Percentiles rank a stretch among this genome's conserved stretches.
phyloP scores from a whole-genome alignment of 2,797 vertebrate genomes.

The Helicolenus hilgendorfi region DNA sequence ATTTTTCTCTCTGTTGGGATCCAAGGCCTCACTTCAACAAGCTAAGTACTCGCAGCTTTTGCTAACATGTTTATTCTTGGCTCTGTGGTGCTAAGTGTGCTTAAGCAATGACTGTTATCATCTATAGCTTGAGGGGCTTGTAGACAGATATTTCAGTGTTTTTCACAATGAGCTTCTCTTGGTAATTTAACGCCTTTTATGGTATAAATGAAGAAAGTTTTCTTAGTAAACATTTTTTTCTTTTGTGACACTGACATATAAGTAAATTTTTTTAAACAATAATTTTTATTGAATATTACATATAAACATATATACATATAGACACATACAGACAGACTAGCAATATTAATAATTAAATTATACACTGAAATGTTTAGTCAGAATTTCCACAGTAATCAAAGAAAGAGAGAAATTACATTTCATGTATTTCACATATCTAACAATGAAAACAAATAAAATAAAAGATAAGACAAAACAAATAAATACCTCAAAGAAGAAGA shows the following conservation, averaged over 20 bases:
- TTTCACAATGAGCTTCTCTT: slow-evolving; percentile 15
- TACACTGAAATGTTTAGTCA: too few relatives aligned
- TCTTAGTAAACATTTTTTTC: not conserved
- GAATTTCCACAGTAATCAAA: too few relatives aligned
- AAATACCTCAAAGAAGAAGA: too few relatives aligned
- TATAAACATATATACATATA: too few relatives aligned
- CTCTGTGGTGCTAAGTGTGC: not conserved
- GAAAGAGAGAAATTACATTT: too few relatives aligned
- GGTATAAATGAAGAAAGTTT: not conserved
- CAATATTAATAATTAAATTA: too few relatives aligned
- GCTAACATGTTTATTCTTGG: slow-evolving; percentile 27
- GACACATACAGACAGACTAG: too few relatives aligned
- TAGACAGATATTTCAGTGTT: slow-evolving; percentile 1
- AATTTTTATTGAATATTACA: too few relatives aligned
- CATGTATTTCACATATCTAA: too few relatives aligned
- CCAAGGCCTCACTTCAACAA: not conserved
- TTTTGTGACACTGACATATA: not conserved
- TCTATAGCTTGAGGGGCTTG: slow-evolving; percentile 1
- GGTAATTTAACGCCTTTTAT: not conserved
- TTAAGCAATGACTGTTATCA: not conserved
- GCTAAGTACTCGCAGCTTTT: not conserved
- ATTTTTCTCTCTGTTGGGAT: not conserved
- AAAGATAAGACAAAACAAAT: too few relatives aligned
- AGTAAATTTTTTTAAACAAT: not conserved
- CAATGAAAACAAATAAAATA: too few relatives aligned